phyloP scores from a whole-genome alignment of 1,140 invertebrate species.

The Musca domestica region DNA sequence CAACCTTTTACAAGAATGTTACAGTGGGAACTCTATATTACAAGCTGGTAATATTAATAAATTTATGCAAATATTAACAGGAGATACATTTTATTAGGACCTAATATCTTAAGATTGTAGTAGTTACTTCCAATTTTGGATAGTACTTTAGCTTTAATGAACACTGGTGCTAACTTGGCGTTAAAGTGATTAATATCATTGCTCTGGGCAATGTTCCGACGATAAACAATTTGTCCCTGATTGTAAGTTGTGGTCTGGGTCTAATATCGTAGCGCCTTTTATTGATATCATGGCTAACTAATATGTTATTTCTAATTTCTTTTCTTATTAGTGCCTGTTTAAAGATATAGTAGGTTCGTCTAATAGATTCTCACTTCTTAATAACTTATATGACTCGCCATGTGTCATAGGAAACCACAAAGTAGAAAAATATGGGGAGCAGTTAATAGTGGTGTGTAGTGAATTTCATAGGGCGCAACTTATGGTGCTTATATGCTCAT shows the following conservation, averaged over 20 bases:
- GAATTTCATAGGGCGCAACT: conserved; percentile 6
- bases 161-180: neutral
- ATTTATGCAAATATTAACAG: too few species aligned
- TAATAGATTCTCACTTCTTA: neutral
- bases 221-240: too few species aligned
- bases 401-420: conserved; percentile 23
- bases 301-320: neutral
- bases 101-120: too few species aligned
- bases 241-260: neutral
- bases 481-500: too few species aligned
- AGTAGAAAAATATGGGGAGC: neutral
- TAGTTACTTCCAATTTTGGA: too few species aligned
- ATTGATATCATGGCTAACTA: neutral
- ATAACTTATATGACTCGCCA: conserved; percentile 11
- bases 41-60: too few species aligned
- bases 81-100: too few species aligned
- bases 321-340: neutral
- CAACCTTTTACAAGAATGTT: too few species aligned
- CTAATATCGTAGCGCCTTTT: neutral
- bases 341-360: neutral
- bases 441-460: neutral
- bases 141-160: too few species aligned
- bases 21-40: too few species aligned
- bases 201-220: neutral
- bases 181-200: neutral